Evolutionary conservation across 2,113 vertebrate genomes (phyloP), one percentile per base, ranked within the genome.

Genomic region (Zootoca vivipara): DNA sequence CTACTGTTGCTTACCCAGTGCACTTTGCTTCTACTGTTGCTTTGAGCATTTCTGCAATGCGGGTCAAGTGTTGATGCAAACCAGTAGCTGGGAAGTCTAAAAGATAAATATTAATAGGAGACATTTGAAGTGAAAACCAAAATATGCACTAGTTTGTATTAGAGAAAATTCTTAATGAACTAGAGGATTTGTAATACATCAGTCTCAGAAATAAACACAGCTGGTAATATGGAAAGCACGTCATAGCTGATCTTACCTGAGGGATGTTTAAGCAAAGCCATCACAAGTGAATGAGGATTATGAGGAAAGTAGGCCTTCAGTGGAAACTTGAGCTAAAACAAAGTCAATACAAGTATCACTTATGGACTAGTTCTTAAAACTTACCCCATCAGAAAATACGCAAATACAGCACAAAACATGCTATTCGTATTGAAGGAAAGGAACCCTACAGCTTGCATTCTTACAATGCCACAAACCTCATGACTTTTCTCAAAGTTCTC

Each of bases 221-320:
- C 22, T 20, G 46, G 28, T 46, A 86, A 93, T 26, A 30, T 28
- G 65, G 20, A 35, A 91, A 78, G 46, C 30, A 84, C 9, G 84
- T 88, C 0, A 78, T 42, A 38, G 85, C 64, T 56, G 78, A 88
- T 93, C 97, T 93, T 96, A 99, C 99, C 98, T 97, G 95, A 94
- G 1, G 97, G 97, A 87, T 64, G 52, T 35, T 91, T 97, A 77
- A 97, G 84, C 78, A 99, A 95, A 86, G 95, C 88, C 87, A 91
- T 85, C 83, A 98, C 92, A 77, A 99, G 96, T 86, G 95, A 95
- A 6, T 94, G 95, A 79, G 97, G 96, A n/a, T 95, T 93, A 9
- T 92, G 90, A 30, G 97, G 97, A 91, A 99, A 98, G 93, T 97
- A 99, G 70, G 96, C 95, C 95, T 97, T 98, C 93, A 99, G 89